Conservation (phyloP, 2,888 invertebrate genomes). For the Melangyna quadrimaculata region DNA sequence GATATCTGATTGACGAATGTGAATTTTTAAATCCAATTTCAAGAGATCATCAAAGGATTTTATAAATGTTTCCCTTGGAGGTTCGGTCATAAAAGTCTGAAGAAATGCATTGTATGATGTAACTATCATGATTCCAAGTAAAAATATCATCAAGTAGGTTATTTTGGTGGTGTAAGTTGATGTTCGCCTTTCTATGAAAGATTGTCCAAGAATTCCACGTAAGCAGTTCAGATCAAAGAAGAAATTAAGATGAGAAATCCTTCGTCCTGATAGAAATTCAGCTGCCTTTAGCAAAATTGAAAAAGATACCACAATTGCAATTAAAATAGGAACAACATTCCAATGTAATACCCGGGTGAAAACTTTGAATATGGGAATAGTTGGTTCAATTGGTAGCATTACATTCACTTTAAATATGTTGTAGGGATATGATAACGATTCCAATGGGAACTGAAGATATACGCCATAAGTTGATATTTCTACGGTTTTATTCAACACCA, state of each 20-base stretch:
- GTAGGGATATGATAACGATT: conserved; percentile 74
- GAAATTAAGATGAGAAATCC: neutral
- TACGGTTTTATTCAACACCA: conserved; percentile 73
- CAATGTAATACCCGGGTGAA: conserved; percentile 75
- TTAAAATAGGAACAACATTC: conserved; percentile 58
- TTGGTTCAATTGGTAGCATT: conserved; percentile 76
- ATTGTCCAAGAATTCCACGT: neutral
- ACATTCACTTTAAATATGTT: too few species aligned
- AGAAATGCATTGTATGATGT: conserved; percentile 11
- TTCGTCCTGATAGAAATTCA: neutral
- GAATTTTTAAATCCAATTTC: neutral
- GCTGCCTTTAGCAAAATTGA: neutral
- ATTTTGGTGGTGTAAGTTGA: neutral
- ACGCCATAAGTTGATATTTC: conserved; percentile 74
- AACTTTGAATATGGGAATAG: conserved; percentile 75
- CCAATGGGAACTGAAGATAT: conserved; percentile 66
- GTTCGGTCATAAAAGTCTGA: neutral
- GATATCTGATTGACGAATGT: neutral
- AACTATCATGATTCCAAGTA: conserved; percentile 3
- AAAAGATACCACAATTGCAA: neutral
- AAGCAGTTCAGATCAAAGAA: neutral
- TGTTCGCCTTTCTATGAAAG: neutral
- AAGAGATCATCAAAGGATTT: neutral
- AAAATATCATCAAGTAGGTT: neutral
- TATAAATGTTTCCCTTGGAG: neutral